A percentile compares a stretch with the other conserved stretches of the same genome.
Conservation (phyloP, 2,113 vertebrate species). For the Clinocottus analis region DNA sequence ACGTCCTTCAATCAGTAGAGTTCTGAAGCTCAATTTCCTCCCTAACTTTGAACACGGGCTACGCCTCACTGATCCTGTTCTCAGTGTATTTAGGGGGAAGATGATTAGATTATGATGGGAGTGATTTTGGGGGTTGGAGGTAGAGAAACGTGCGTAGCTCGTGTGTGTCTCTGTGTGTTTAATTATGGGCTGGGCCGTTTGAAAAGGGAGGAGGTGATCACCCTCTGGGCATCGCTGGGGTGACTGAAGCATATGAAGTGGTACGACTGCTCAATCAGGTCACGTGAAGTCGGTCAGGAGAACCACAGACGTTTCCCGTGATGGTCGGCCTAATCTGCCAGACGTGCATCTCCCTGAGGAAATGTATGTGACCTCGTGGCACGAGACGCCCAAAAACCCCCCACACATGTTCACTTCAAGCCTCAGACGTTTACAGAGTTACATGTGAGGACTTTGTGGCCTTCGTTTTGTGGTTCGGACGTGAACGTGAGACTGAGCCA, state of each 20-base stretch:
- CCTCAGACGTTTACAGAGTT: constrained; percentile 3
- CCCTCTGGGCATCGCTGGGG: constrained; percentile 51
- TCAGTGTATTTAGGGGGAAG: neutral
- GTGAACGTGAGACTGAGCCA: neutral
- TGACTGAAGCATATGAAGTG: constrained; percentile 71
- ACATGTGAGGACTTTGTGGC: neutral
- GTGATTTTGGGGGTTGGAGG: neutral
- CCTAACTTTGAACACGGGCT: neutral
- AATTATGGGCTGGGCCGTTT: constrained; percentile 19
- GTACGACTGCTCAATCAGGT: constrained; percentile 80
- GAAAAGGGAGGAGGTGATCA: constrained; percentile 34
- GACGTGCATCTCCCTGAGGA: constrained; percentile 59
- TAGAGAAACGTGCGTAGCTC: neutral
- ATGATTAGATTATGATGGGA: constrained; percentile 19
- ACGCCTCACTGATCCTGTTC: neutral
- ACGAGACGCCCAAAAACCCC: neutral
- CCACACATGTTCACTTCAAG: constrained; percentile 55
- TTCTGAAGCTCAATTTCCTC: constrained; percentile 4
- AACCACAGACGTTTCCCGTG: constrained; percentile 62
- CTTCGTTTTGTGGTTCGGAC: neutral
- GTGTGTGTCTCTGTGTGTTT: constrained; percentile 15
- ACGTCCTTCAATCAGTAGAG: neutral
- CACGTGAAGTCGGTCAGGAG: constrained; percentile 81
- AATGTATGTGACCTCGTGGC: constrained; percentile 31
- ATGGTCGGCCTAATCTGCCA: constrained; percentile 69